Evolutionary conservation across 1,140 invertebrate species (phyloP), one percentile per base, ranked within the genome.

Genomic region (Lysiphlebus fabarum): DNA sequence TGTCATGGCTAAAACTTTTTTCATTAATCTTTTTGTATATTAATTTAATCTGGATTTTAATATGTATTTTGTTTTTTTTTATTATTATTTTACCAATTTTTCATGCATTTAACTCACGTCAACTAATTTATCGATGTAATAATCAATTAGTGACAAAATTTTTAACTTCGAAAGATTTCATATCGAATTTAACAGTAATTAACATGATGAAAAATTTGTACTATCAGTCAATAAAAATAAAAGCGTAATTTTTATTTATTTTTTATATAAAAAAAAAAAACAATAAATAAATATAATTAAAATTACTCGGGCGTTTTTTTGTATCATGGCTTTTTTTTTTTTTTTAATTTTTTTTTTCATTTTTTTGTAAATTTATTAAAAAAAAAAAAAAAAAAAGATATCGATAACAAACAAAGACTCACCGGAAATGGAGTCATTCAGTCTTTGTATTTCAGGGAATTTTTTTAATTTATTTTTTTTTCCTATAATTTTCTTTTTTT

Each of bases 161-260:
- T 26, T 47, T 47, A 3, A 12, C 7, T 26, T 26, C n/a, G 12
- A 14, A 56, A 47, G 47, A 56, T 37, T 14, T 47, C 4, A 14
- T 42, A 26, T 40, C 7, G 53, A 50, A 60, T 36, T 60, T 55
- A 65, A 58, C 49, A 50, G 58, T 64, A 64, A 58, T 54, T 65
- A 67, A 67, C 53, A 63, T 66, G 62, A 51, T 66, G 53, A 58
- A 51, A 62, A 65, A 67, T 72, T 71, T 72, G 70, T 72, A 74
- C 72, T 70, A 62, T 70, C 58, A 44, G 55, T 59, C 49, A 64
- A 70, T 54, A 61, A 68, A 68, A 67, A 62, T 26, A 26, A 26
- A 26, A 26, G 17, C 17, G 17, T 4, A 26, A 26, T 26, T 26
- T 26, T 26, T 26, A n/a, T n/a, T 26, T 17, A 1, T 17, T 26